These are phyloP conservation scores for Branchellion lobata DNA, from an alignment of 2,888 invertebrate genomes.

Conservation along the genomic window DNA sequence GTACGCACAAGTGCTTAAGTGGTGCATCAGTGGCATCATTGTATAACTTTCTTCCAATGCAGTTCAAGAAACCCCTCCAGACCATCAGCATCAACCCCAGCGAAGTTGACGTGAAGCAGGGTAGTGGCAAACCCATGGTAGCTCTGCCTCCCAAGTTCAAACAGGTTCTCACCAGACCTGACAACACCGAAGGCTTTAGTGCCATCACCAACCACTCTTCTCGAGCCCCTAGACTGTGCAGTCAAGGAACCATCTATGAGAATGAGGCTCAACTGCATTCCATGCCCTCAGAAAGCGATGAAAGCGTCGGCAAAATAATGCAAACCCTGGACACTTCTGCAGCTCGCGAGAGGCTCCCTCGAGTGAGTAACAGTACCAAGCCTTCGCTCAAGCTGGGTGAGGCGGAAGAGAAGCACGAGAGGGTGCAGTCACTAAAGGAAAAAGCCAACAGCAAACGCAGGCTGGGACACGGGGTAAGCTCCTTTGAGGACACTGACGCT, in stretches of 20 bases:
- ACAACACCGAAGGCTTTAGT: neutral
- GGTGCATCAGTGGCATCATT: neutral
- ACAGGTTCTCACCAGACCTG: neutral
- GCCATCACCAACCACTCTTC: neutral
- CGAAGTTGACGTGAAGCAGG: neutral
- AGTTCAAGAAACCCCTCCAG: neutral
- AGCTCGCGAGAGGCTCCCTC: neutral
- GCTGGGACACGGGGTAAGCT: neutral
- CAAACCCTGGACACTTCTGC: neutral
- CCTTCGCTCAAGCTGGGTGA: neutral
- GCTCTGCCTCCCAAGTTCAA: conserved; percentile 39
- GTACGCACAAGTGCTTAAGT: conserved; percentile 17
- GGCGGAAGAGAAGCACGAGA: neutral
- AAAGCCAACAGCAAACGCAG: neutral
- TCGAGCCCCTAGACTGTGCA: neutral
- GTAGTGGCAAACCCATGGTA: neutral
- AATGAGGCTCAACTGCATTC: neutral
- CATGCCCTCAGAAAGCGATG: conserved; percentile 8
- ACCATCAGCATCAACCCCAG: neutral
- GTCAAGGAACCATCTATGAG: conserved; percentile 7
- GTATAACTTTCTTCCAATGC: neutral
- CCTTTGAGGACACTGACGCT: neutral
- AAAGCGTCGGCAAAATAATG: conserved; percentile 1
- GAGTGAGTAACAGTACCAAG: neutral
- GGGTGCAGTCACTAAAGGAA: neutral